Evolutionary conservation across 2,888 invertebrate species (phyloP).

Genomic region (Conomelus anceps): DNA sequence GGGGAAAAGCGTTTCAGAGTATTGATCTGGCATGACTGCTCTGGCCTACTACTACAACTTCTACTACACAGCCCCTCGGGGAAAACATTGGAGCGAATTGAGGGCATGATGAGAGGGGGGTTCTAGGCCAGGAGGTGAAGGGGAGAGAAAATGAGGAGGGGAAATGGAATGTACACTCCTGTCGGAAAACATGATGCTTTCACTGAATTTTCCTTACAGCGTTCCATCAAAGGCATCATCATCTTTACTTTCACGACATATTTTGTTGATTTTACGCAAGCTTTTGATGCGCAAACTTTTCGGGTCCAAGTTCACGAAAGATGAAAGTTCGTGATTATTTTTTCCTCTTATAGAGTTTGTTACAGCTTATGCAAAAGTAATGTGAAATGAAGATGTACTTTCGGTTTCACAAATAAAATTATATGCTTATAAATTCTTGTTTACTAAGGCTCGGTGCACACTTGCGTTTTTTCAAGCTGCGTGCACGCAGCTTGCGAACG

Average conservation of each 20-base stretch:
- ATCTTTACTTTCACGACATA: not conserved
- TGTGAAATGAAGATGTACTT: too few species aligned
- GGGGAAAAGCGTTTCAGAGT: not conserved
- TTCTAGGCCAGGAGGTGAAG: not conserved
- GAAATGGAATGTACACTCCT: slow-evolving; percentile 12
- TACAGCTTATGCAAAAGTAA: too few species aligned
- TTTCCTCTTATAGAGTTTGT: too few species aligned
- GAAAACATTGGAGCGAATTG: not conserved
- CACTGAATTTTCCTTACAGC: not conserved
- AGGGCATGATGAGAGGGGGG: not conserved
- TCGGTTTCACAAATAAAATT: too few species aligned
- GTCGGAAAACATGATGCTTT: not conserved
- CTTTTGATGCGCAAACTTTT: not conserved
- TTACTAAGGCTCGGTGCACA: too few species aligned
- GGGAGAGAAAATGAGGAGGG: slow-evolving; percentile 3
- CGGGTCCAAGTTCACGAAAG: too few species aligned
- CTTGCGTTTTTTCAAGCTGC: too few species aligned
- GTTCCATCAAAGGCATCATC: slow-evolving; percentile 1
- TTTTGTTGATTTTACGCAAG: not conserved
- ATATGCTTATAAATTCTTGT: too few species aligned
- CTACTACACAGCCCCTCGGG: not conserved
- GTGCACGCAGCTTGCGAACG: too few species aligned
- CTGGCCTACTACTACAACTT: not conserved
- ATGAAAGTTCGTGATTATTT: too few species aligned
- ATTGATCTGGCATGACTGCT: not conserved